Percentiles rank a stretch among this genome's conserved stretches.
phyloP scores from a whole-genome alignment of 2,113 vertebrate species.

The Brevimyrus niger region DNA sequence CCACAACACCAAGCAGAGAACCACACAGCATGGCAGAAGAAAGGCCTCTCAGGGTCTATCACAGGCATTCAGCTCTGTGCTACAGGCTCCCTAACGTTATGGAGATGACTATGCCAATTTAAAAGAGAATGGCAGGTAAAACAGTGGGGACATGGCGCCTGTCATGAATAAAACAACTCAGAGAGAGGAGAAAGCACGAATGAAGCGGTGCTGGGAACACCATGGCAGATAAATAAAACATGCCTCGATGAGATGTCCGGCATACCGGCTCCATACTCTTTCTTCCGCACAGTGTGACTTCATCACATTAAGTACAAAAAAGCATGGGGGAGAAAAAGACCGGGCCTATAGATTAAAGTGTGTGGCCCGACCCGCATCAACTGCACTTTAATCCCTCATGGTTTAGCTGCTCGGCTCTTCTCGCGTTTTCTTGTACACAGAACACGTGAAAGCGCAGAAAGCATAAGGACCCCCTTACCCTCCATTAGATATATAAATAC shows the following conservation, averaged over 20 bases:
- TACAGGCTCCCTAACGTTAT: conserved; percentile 21
- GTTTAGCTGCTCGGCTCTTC: conserved; percentile 23
- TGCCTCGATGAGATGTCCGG: conserved; percentile 30
- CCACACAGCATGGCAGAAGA: not conserved
- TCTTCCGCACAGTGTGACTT: conserved; percentile 31
- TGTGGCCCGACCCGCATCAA: conserved; percentile 24
- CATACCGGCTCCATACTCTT: conserved; percentile 32
- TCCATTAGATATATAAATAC: not conserved
- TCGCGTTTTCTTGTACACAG: not conserved
- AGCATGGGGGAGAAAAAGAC: conserved; percentile 28
- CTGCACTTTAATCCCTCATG: not conserved
- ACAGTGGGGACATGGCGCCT: conserved; percentile 22
- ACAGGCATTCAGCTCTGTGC: not conserved
- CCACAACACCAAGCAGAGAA: not conserved
- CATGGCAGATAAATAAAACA: conserved; percentile 38
- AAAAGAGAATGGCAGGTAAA: conserved; percentile 27
- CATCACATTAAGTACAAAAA: conserved; percentile 31
- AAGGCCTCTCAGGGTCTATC: not conserved
- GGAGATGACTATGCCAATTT: conserved; percentile 38
- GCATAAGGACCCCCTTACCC: not conserved
- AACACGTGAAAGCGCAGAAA: not conserved
- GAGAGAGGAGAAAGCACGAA: conserved; percentile 10
- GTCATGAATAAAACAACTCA: conserved; percentile 41
- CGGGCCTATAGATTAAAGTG: conserved; percentile 31
- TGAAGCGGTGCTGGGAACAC: conserved; percentile 16